Percentiles rank a stretch among this genome's conserved stretches.
phyloP scores from a whole-genome alignment of 2,113 vertebrate genomes.

The Rafetus swinhoei region DNA sequence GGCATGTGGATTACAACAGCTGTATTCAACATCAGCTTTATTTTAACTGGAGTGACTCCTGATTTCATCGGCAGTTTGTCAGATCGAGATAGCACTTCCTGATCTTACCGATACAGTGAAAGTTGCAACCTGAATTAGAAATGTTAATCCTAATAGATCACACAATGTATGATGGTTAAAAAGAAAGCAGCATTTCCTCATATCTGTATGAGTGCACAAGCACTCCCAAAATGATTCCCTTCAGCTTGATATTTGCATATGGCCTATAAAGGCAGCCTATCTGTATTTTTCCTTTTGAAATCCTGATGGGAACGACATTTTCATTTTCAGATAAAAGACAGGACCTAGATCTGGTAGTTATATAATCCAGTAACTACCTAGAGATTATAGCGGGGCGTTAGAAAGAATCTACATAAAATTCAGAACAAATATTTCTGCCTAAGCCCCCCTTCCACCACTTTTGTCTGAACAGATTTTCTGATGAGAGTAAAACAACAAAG shows the following conservation, averaged over 20 bases:
- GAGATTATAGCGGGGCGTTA: background rate
- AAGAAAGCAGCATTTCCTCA: background rate
- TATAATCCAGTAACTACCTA: background rate
- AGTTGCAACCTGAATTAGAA: background rate
- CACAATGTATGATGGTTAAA: background rate
- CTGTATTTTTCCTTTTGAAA: background rate
- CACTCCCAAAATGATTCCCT: background rate
- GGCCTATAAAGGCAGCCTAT: background rate
- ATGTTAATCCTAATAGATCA: background rate
- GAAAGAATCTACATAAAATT: background rate
- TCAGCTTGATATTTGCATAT: background rate
- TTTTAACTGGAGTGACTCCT: background rate
- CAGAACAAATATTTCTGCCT: background rate
- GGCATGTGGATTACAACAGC: too few relatives aligned
- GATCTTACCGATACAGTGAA: background rate
- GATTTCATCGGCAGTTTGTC: background rate
- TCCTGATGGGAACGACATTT: background rate
- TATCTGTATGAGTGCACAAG: background rate
- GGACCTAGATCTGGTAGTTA: background rate
- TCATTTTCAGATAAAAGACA: background rate
- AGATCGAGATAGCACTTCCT: background rate
- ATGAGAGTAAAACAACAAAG: background rate
- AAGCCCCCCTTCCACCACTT: background rate
- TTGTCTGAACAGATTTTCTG: background rate
- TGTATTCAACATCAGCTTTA: background rate